phyloP scores from a whole-genome alignment of 92 coral and sea anemone genomes.

The Paramuricea clavata region DNA sequence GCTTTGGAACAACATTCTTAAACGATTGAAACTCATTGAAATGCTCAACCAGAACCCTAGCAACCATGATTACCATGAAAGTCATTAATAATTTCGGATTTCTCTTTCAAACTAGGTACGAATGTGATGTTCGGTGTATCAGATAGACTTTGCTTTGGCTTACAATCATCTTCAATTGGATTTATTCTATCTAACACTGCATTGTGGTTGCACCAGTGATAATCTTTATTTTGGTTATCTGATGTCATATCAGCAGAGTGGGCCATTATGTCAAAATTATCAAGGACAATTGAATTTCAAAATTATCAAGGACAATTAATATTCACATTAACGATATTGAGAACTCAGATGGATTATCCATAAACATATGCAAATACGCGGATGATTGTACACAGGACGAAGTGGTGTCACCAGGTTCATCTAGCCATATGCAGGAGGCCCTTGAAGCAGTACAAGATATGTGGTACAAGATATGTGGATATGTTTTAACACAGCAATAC shows the following conservation, averaged over 20 bases:
- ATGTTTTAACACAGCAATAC: too few species aligned
- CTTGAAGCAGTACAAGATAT: too few species aligned
- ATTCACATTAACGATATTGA: too few species aligned
- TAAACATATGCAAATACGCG: too few species aligned
- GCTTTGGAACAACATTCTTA: constrained; percentile 59
- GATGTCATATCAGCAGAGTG: constrained; percentile 70
- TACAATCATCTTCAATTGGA: constrained; percentile 20
- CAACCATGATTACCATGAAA: constrained; percentile 53
- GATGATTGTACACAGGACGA: too few species aligned
- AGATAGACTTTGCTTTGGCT: constrained; percentile 51
- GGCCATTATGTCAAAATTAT: constrained; percentile 51
- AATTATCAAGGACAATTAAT: too few species aligned
- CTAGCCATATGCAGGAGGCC: too few species aligned
- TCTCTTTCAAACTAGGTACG: constrained; percentile 55
- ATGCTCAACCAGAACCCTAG: constrained; percentile 58
- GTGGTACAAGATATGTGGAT: too few species aligned
- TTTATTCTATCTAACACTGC: constrained; percentile 56
- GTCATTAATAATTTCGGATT: constrained; percentile 36
- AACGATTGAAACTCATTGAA: constrained; percentile 46
- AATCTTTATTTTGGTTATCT: constrained; percentile 70
- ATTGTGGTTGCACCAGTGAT: constrained; percentile 72
- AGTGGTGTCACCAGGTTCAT: too few species aligned
- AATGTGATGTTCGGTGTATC: constrained; percentile 62
- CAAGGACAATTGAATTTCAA: constrained; percentile 41
- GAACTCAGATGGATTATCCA: too few species aligned